Evolutionary conservation across 1,140 invertebrate genomes (phyloP).

Genomic region (Achatina immaculata): DNA sequence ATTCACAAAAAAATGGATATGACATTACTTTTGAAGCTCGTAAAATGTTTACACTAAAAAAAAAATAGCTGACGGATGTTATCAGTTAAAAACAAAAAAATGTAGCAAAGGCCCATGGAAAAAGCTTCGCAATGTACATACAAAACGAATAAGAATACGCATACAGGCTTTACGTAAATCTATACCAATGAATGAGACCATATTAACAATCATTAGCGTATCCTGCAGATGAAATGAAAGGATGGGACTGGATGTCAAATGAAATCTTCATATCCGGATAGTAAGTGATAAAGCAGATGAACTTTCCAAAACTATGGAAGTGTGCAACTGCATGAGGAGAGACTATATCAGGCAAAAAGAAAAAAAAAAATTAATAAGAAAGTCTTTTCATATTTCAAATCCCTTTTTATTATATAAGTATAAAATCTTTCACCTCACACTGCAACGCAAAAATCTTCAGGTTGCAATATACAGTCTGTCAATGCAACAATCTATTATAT

Average conservation of each 20-base stretch:
- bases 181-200: neutral
- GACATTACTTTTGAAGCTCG: neutral
- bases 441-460: no score
- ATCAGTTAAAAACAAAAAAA: neutral
- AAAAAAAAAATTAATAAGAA: neutral
- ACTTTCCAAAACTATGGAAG: no score
- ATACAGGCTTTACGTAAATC: neutral
- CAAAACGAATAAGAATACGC: neutral
- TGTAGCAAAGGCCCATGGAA: neutral
- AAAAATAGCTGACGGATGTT: neutral
- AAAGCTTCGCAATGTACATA: neutral
- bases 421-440: no score
- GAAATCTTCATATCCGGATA: neutral
- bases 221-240: neutral
- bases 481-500: no score
- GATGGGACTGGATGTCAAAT: neutral
- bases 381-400: neutral
- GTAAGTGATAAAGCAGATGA: neutral
- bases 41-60: neutral
- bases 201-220: neutral
- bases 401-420: no score
- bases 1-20: neutral
- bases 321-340: no score
- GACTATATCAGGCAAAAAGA: no score
- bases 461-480: no score